These are phyloP conservation scores for Thalassarche chlororhynchos DNA, from an alignment of 2,113 vertebrate genomes.

Conservation along the genomic window DNA sequence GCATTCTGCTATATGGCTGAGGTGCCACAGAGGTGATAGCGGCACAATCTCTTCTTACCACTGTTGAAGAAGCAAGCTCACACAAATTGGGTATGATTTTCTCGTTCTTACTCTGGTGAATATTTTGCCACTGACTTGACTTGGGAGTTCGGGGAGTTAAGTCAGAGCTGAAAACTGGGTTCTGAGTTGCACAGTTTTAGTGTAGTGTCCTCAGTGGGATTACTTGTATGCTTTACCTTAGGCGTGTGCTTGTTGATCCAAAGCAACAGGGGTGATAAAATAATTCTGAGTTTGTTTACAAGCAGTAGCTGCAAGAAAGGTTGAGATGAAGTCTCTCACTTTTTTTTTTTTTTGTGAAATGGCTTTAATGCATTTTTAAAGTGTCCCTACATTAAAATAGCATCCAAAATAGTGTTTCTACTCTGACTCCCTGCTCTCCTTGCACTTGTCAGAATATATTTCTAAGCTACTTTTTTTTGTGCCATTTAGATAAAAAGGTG, in stretches of 20 bases:
- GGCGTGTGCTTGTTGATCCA: neutral
- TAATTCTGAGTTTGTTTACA: neutral
- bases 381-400: neutral
- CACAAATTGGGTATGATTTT: neutral
- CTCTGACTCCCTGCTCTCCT: neutral
- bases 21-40: neutral
- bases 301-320: neutral
- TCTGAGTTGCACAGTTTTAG: neutral
- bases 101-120: rapidly evolving
- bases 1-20: neutral
- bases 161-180: neutral
- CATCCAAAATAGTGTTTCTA: neutral
- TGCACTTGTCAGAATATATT: neutral
- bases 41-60: rapidly evolving
- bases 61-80: neutral
- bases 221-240: neutral
- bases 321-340: neutral
- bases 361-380: neutral
- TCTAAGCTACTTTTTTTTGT: neutral
- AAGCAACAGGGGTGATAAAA: neutral
- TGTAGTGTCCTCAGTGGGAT: neutral
- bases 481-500: neutral
- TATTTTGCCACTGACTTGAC: neutral
- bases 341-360: neutral
- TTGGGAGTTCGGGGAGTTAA: neutral